Evolutionary conservation across 2,797 vertebrate genomes (phyloP), one percentile per base, ranked within the genome.

Genomic region (Nothura maculosa): DNA sequence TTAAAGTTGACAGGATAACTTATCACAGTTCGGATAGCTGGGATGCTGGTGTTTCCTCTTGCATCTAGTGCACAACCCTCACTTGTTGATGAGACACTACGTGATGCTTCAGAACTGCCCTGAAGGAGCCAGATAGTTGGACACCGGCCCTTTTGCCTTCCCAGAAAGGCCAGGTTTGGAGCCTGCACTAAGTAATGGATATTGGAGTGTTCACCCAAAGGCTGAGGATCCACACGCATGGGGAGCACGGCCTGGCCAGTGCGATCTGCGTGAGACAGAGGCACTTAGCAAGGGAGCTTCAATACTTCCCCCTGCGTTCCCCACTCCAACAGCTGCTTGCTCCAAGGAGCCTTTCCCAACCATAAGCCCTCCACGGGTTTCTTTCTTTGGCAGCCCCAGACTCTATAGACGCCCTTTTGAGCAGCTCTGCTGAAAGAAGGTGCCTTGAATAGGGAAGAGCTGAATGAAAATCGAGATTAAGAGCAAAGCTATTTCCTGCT

Each of bases 401-500:
- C 28, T 7, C 64, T 75, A 12, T 4, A 50, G 17, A 48, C 79
- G 45, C 36, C 50, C 28, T 61, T 70, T 22, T 83, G 47, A 63
- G 54, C 47, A 62, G 54, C 32, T 86, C 42, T 34, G 25, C 30
- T 74, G 32, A 83, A 86, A 54, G 16, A 61, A 66, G 52, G 28
- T 83, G 54, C 19, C 42, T 80, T 62, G 27, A 85, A 42, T 36
- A 83, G 52, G 21, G n/a, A 36, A 47, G 42, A 83, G 27, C 30
- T 80, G 58, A 79, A 76, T n/a, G 30, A 76, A 94, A 36, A 61
- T 27, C 40, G 40, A 89, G 43, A 86, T 83, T 63, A 86, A 89
- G 82, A 86, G 42, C 66, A 32, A 72, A 76, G 32, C 64, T 80
- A 52, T 87, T 84, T 94, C 63, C 58, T 86, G 48, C 74, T 76